phyloP scores from a whole-genome alignment of 2,888 invertebrate species.

The Polyommatus iphigenia region DNA sequence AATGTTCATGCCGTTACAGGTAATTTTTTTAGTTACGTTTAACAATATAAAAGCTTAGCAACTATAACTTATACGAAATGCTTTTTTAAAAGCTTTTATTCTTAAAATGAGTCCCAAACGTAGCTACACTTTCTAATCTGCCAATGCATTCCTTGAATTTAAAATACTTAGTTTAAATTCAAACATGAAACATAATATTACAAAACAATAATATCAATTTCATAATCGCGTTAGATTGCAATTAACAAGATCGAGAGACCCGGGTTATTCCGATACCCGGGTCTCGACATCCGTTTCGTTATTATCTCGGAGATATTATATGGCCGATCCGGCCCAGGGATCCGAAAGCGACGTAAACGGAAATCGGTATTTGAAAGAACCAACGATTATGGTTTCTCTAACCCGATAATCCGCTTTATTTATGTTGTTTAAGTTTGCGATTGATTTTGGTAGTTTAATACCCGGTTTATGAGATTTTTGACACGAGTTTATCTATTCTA shows the following conservation, averaged over 20 bases:
- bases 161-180: neutral
- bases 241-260: slow-evolving; percentile 26
- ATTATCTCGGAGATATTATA: slow-evolving; percentile 36
- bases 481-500: neutral
- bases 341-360: slow-evolving; percentile 50
- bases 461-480: neutral
- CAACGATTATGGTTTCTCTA: slow-evolving; percentile 48
- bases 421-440: neutral
- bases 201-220: slow-evolving; percentile 25
- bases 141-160: neutral
- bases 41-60: no score
- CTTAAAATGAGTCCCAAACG: no score
- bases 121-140: no score
- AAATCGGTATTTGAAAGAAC: slow-evolving; percentile 48
- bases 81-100: no score
- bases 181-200: neutral
- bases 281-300: slow-evolving; percentile 19
- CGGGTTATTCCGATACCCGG: slow-evolving; percentile 20
- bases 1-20: no score
- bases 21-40: no score
- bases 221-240: slow-evolving; percentile 10
- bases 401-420: slow-evolving; percentile 33
- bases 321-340: slow-evolving; percentile 49
- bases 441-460: neutral
- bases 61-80: no score